Base-by-base conservation (phyloP, 1,140 invertebrate species). In the Aphelenchoides fujianensis region DNA sequence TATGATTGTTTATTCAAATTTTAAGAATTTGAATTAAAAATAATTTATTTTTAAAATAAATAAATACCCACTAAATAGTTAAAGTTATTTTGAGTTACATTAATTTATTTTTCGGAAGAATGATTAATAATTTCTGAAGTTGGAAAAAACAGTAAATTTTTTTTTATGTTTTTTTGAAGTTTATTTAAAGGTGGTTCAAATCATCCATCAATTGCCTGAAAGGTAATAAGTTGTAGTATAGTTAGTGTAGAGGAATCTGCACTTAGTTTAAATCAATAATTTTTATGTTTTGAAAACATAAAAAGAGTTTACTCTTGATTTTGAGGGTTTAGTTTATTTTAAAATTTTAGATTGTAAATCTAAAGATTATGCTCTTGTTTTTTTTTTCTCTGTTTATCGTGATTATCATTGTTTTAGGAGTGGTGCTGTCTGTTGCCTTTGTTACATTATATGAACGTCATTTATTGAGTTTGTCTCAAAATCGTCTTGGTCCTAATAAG, bases 401-500 rank as follows among this genome's bases (percentile, higher is more conserved):
- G 82, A 69, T 88, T 79, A 78, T 89, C 2, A 1, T 74, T 5
- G 32, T 75, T 34, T 73, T 74, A 79, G 85, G 85, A 55, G 83
- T 89, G 72, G 84, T 90, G 85, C 79, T 89, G 69, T 84, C 86
- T 32, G 86, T 89, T 72, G 88, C 88, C 82, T 90, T 89, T 89
- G 88, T 89, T 82, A 89, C 88, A 82, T 86, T 90, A 84, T 86
- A 90, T 81, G 89, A 90, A 72, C 89, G 89, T 54, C 90, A 90
- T 80, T 79, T 90, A 79, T 86, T 90, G 85, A 86, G 89, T 35
- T 89, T 89, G 85, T 88, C 89, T 87, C 89, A 90, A 86, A 85
- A 89, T 86, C 89, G 89, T 37, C 89, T 90, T 84, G 89, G 89
- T 0, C 89, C 89, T 73, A 89, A 89, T 88, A 90, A 89, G 81